Percentiles rank a stretch among this genome's conserved stretches.
These are phyloP conservation scores for Dimorphilus gyrociliatus DNA, from an alignment of 2,888 invertebrate genomes.

Conservation along the genomic window DNA sequence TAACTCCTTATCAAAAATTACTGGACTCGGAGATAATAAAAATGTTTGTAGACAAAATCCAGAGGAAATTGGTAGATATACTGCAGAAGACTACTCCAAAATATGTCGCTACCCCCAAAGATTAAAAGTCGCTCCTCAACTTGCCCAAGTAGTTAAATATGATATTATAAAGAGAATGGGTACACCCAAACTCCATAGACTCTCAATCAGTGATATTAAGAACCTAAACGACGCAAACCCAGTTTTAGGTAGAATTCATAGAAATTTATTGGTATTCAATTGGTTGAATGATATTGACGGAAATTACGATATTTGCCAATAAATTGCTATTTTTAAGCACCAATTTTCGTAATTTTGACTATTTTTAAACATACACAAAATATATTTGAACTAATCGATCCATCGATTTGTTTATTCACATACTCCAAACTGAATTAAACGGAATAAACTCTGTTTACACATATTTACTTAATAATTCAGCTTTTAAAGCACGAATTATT, in stretches of 20 bases:
- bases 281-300: constrained; percentile 77
- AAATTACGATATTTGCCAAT: too few species aligned
- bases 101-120: constrained; percentile 20
- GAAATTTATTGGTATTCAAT: constrained; percentile 90
- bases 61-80: constrained; percentile 9
- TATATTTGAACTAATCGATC: too few species aligned
- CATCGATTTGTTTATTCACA: too few species aligned
- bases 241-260: constrained; percentile 19
- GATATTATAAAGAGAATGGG: constrained; percentile 26
- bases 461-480: too few species aligned
- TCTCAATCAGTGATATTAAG: constrained; percentile 16
- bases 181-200: constrained; percentile 22
- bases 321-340: too few species aligned
- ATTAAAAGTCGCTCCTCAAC: constrained; percentile 23
- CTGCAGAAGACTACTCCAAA: constrained; percentile 17
- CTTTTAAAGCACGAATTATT: too few species aligned
- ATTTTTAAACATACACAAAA: too few species aligned
- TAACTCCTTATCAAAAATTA: too few species aligned
- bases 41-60: background rate
- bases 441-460: too few species aligned
- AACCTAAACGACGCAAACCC: constrained; percentile 17
- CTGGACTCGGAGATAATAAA: constrained; percentile 19
- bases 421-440: too few species aligned
- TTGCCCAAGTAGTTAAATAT: constrained; percentile 19
- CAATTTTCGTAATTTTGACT: too few species aligned